Conservation (phyloP, 1,140 invertebrate genomes). For the Lerema accius region DNA sequence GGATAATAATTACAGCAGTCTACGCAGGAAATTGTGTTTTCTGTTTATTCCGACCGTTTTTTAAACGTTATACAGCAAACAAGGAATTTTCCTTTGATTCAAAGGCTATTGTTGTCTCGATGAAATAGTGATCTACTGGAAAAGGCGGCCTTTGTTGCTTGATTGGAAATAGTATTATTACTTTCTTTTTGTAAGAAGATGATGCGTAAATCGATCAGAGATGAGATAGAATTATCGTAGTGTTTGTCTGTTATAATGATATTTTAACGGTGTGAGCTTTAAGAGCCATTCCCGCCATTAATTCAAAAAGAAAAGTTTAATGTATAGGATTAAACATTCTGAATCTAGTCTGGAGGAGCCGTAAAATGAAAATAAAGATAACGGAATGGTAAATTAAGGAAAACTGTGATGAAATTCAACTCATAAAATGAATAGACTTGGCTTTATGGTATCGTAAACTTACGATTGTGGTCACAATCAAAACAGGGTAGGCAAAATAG, state of each 20-base stretch:
- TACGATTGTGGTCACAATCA: conserved; percentile 20
- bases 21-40: not conserved
- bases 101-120: not conserved
- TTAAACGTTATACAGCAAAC: not conserved
- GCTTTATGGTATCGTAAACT: conserved; percentile 57
- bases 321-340: conserved; percentile 46
- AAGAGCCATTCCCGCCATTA: no score
- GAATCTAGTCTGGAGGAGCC: conserved; percentile 53
- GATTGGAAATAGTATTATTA: not conserved
- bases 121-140: not conserved
- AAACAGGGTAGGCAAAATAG: conserved; percentile 22
- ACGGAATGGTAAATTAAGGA: conserved; percentile 48
- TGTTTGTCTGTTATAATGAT: no score
- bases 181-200: not conserved
- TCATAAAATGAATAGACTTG: conserved; percentile 63
- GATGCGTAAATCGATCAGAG: not conserved
- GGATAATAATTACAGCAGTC: not conserved
- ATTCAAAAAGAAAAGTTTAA: not conserved
- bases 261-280: no score
- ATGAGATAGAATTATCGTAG: no score
- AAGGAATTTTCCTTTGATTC: not conserved
- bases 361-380: conserved; percentile 65
- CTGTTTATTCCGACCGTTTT: not conserved
- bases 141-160: not conserved
- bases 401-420: conserved; percentile 63